Percentiles rank a stretch among this genome's conserved stretches.
phyloP scores from a whole-genome alignment of 2,888 invertebrate species.

The Scelioninae gen. 1 region DNA sequence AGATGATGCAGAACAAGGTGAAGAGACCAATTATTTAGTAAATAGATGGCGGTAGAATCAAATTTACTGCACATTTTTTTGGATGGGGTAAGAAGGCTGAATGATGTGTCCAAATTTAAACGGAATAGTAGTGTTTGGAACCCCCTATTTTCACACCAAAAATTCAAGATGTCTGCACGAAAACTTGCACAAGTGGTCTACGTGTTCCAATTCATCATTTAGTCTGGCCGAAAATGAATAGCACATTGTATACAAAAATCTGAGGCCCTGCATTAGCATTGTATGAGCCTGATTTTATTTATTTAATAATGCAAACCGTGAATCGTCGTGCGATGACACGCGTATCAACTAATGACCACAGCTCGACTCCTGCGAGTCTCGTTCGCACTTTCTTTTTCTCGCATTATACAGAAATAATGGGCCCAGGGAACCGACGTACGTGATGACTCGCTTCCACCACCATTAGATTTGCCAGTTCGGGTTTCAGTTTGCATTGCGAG shows the following conservation, averaged over 20 bases:
- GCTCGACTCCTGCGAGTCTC: constrained; percentile 71
- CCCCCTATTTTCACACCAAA: background rate
- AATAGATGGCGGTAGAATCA: no score
- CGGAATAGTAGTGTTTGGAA: no score
- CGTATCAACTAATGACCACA: constrained; percentile 78
- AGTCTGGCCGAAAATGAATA: constrained; percentile 26
- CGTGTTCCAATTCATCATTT: constrained; percentile 11
- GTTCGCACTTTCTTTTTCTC: constrained; percentile 63
- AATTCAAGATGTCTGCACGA: constrained; percentile 2
- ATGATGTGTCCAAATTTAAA: no score
- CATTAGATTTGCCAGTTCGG: constrained; percentile 82
- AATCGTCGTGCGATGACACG: constrained; percentile 77
- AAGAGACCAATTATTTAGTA: background rate
- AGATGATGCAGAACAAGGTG: constrained; percentile 3
- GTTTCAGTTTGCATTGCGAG: constrained; percentile 80
- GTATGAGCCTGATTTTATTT: constrained; percentile 37
- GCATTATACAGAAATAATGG: constrained; percentile 66
- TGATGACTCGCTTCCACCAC: constrained; percentile 79
- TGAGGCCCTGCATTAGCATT: constrained; percentile 44
- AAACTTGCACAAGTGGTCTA: constrained; percentile 16
- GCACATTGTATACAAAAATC: constrained; percentile 49
- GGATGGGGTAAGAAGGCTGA: no score
- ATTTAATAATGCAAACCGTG: constrained; percentile 54
- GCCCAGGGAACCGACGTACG: constrained; percentile 74
- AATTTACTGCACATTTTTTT: no score